A percentile compares a stretch with the other conserved stretches of the same genome.
Conservation (phyloP, 2,113 vertebrate species). For the Pseudopodoces humilis region DNA sequence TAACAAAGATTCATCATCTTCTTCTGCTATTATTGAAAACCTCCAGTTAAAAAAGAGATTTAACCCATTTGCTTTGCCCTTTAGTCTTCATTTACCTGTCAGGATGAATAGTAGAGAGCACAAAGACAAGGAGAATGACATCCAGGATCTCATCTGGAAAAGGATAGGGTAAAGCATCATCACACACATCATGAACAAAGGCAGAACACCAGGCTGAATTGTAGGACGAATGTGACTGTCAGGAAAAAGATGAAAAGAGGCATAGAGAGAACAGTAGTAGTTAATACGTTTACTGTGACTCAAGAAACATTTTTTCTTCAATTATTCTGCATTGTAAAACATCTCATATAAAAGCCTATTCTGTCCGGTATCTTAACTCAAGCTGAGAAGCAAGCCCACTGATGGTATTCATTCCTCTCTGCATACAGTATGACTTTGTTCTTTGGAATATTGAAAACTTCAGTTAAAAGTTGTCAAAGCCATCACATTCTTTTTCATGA, state of each 20-base stretch:
- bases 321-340: constrained; percentile 63
- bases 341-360: constrained; percentile 57
- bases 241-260: constrained; percentile 54
- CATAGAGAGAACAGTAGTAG: constrained; percentile 31
- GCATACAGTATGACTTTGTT: constrained; percentile 53
- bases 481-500: constrained; percentile 52
- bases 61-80: constrained; percentile 63
- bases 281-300: constrained; percentile 64
- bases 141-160: constrained; percentile 88
- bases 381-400: constrained; percentile 58
- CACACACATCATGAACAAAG: constrained; percentile 89
- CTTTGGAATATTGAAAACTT: constrained; percentile 54
- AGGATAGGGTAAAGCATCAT: constrained; percentile 81
- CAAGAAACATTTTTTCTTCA: constrained; percentile 58
- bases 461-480: constrained; percentile 64
- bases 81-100: constrained; percentile 83
- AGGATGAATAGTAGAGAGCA: constrained; percentile 91
- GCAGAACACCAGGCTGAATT: constrained; percentile 81
- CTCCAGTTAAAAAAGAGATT: constrained; percentile 64
- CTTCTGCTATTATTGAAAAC: constrained; percentile 63
- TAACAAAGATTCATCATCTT: constrained; percentile 57
- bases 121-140: constrained; percentile 88
- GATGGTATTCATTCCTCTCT: constrained; percentile 56
- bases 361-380: constrained; percentile 51
- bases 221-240: constrained; percentile 83